A percentile compares a stretch with the other conserved stretches of the same genome.
Conservation (phyloP, 2,797 vertebrate species). For the Alosa sapidissima region DNA sequence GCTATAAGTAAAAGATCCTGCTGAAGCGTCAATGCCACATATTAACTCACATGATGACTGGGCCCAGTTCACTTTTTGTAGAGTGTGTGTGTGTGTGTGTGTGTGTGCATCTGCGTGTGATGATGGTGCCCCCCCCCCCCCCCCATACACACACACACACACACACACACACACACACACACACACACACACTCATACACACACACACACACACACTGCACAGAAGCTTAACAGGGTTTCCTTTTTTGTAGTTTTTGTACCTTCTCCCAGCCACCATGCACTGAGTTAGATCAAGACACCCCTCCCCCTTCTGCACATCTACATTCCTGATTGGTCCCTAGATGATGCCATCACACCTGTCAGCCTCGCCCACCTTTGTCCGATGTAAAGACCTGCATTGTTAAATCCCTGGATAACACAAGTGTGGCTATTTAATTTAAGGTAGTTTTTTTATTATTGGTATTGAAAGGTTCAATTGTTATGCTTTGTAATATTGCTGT, state of each 20-base stretch:
- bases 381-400: conserved; percentile 1
- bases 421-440: conserved; percentile 70
- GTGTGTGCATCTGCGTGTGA: not conserved
- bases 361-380: not conserved
- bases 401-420: conserved; percentile 42
- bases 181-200: not conserved
- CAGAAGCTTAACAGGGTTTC: conserved; percentile 13
- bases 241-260: conserved; percentile 19
- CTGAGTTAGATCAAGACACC: conserved; percentile 28
- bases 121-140: conserved; percentile 39
- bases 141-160: not conserved
- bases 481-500: conserved; percentile 67
- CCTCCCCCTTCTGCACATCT: conserved; percentile 48
- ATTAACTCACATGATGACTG: not conserved
- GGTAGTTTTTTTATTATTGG: conserved; percentile 68
- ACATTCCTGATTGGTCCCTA: conserved; percentile 66
- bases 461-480: conserved; percentile 54
- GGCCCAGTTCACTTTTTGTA: not conserved
- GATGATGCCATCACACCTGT: conserved; percentile 46
- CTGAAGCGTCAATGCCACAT: not conserved
- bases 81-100: not conserved
- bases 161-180: not conserved
- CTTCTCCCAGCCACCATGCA: conserved; percentile 1
- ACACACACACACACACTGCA: not conserved
- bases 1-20: not conserved